Evolutionary conservation across 2,113 vertebrate genomes (phyloP).

Genomic region (Phasianus colchicus): DNA sequence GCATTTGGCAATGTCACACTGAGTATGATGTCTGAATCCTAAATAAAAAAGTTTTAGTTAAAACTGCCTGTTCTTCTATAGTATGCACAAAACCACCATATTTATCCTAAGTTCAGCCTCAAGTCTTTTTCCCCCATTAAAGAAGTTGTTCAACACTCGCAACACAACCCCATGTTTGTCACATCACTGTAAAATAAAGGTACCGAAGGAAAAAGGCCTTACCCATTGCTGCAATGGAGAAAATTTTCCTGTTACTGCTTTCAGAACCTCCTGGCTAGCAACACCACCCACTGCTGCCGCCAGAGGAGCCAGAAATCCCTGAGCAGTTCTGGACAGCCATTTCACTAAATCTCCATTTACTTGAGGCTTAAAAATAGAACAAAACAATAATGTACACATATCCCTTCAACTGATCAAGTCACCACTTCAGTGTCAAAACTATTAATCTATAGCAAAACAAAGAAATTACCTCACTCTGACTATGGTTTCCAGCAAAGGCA

Average conservation of each 20-base stretch:
- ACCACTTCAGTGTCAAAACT: neutral
- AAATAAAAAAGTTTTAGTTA: neutral
- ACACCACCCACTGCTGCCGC: constrained; percentile 92
- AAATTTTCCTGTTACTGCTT: constrained; percentile 98
- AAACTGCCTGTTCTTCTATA: neutral
- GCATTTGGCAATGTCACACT: neutral
- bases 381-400: neutral
- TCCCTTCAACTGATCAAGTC: neutral
- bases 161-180: neutral
- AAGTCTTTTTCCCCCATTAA: fast-evolving
- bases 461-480: neutral
- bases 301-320: constrained; percentile 88
- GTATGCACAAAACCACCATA: neutral
- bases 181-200: constrained; percentile 1
- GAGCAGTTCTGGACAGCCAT: constrained; percentile 88
- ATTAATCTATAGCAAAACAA: neutral
- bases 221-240: constrained; percentile 98
- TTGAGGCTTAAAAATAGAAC: constrained; percentile 72
- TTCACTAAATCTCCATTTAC: constrained; percentile 85
- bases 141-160: neutral
- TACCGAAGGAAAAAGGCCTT: constrained; percentile 39
- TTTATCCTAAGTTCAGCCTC: neutral
- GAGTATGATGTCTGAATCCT: neutral
- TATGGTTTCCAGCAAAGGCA: neutral
- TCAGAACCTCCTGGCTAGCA: constrained; percentile 95